phyloP scores from a whole-genome alignment of 2,888 invertebrate genomes.

The Ennomos quercinarius region DNA sequence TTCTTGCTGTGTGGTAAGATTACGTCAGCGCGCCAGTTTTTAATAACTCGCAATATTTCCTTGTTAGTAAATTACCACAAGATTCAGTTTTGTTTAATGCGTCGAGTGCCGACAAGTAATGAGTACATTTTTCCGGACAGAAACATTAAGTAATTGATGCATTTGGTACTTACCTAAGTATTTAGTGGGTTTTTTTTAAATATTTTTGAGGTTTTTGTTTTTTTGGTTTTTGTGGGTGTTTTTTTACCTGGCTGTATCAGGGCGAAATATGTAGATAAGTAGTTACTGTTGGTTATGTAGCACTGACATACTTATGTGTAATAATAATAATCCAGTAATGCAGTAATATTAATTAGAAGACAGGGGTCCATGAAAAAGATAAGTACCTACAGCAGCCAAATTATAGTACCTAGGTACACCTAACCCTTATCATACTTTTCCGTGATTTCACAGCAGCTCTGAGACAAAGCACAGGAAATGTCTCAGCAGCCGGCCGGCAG shows the following conservation, averaged over 20 bases:
- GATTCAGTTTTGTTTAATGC: slow-evolving; percentile 45
- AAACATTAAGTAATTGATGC: slow-evolving; percentile 12
- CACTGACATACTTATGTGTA: background rate
- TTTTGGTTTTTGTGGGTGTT: no score
- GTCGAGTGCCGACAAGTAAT: slow-evolving; percentile 38
- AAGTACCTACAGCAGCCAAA: no score
- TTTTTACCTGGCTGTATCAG: no score
- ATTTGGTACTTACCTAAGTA: no score
- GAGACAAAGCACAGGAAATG: slow-evolving; percentile 81
- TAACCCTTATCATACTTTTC: slow-evolving; percentile 36
- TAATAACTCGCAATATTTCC: slow-evolving; percentile 81
- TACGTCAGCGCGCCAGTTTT: slow-evolving; percentile 83
- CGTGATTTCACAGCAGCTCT: slow-evolving; percentile 58
- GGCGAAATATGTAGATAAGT: background rate
- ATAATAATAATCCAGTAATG: no score
- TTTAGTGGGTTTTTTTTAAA: no score
- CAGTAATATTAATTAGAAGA: no score
- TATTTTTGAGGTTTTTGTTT: no score
- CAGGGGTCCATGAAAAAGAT: no score
- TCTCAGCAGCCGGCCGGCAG: slow-evolving; percentile 71
- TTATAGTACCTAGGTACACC: background rate
- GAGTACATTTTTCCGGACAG: slow-evolving; percentile 36
- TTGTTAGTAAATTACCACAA: slow-evolving; percentile 68
- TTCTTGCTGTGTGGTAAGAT: slow-evolving; percentile 68
- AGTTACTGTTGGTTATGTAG: no score